Base-by-base conservation (phyloP, 2,888 invertebrate genomes). In the Cosmopolites sordidus region DNA sequence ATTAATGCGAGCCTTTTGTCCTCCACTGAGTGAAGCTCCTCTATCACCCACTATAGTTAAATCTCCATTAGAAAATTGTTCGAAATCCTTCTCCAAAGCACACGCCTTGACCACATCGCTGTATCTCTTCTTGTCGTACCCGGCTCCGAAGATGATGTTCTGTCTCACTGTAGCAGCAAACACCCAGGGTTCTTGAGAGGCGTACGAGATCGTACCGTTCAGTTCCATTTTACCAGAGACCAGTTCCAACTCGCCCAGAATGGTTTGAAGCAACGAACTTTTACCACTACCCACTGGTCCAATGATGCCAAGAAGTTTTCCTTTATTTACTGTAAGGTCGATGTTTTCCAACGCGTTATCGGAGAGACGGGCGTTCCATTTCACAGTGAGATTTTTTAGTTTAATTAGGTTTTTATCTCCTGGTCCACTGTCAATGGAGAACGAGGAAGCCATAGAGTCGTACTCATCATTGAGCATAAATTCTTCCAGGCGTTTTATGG, bases 151-250 rank as follows among this genome's bases (percentile, higher is more conserved):
- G n/a, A 88, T 71, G 63, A 94, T 90, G 73, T 94, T 94, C 67
- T 92, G 89, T 44, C 87, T 76, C 1, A 94, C 79, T 1, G 87
- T 84, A 12, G 83, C 81, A 1, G 83, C 83, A 68, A 87, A 88
- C 0, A 88, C 81, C 93, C 93, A 94, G 5, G 93, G 82, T 69
- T 92, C 89, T 73, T 92, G 92, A 60, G 86, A 80, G 0, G 89
- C 87, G 71, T 92, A 93, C 17, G 86, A 83, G 11, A 84, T 53
- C 29, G 69, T 75, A 9, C 85, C 92, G 45, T 79, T 78, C 11
- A 87, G 76, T 48, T 79, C 75, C 15, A 90, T 73, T 9, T 74
- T 76, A 37, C 92, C 91, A 43, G 70, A 66, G 3, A 75, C 72
- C 6, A 80, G 66, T 4, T 78, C 77, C 1, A 86, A 66, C 69